These are phyloP conservation scores for Rosalia funebris DNA, from an alignment of 2,888 invertebrate genomes.

Conservation along the genomic window DNA sequence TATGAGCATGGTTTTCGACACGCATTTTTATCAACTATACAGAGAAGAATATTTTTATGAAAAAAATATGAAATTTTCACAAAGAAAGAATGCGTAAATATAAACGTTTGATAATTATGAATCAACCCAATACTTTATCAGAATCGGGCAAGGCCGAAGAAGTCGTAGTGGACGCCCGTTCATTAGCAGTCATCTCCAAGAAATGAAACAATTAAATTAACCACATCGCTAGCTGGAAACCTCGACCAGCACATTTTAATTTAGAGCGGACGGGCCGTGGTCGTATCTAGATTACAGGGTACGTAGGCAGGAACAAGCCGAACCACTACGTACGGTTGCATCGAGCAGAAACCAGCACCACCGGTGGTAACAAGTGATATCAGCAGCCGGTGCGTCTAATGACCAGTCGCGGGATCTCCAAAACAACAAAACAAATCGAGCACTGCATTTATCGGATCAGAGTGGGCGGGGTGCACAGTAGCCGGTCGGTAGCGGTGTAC, in stretches of 20 bases:
- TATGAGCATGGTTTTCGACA: no score
- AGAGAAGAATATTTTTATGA: no score
- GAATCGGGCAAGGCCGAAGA: no score
- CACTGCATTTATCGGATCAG: slow-evolving; percentile 62
- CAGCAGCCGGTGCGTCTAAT: slow-evolving; percentile 55
- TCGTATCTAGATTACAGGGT: slow-evolving; percentile 44
- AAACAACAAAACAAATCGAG: slow-evolving; percentile 59
- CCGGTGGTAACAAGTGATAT: slow-evolving; percentile 46
- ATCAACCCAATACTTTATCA: no score
- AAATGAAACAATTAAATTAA: slow-evolving; percentile 1
- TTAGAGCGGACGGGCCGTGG: slow-evolving; percentile 14
- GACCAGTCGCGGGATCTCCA: slow-evolving; percentile 49
- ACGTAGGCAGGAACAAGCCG: slow-evolving; percentile 49
- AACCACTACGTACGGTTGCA: slow-evolving; percentile 30
- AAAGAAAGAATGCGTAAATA: no score
- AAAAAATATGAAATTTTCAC: no score
- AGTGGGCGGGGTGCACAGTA: slow-evolving; percentile 61
- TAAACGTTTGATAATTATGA: no score
- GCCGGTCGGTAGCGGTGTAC: slow-evolving; percentile 54
- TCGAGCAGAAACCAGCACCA: slow-evolving; percentile 41
- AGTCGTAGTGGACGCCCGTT: no score
- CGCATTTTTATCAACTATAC: no score
- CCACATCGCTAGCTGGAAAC: neutral
- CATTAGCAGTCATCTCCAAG: neutral
- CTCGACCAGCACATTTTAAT: slow-evolving; percentile 27